These are phyloP conservation scores for Isurus oxyrinchus DNA, from an alignment of 2,113 vertebrate species.

Conservation along the genomic window DNA sequence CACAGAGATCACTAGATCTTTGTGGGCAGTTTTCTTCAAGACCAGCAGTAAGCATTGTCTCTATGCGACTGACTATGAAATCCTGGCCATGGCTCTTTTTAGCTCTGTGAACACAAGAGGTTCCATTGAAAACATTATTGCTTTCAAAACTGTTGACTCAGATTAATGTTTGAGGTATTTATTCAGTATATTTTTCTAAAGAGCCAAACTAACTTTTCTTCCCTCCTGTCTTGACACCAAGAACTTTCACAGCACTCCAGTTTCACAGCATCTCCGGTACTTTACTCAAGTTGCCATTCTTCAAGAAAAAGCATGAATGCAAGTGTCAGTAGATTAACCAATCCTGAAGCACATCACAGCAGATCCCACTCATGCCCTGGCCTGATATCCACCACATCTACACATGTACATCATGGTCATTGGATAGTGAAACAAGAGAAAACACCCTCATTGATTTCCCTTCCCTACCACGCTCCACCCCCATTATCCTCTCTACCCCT, in stretches of 20 bases:
- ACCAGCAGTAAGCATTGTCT: background rate
- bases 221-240: background rate
- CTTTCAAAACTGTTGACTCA: background rate
- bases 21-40: too few relatives aligned
- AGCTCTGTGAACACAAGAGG: background rate
- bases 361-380: background rate
- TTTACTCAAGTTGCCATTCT: background rate
- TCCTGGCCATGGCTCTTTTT: background rate
- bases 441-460: background rate
- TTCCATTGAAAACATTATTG: background rate
- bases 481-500: background rate
- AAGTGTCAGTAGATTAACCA: background rate
- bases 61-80: background rate
- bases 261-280: background rate
- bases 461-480: background rate
- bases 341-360: background rate
- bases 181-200: background rate
- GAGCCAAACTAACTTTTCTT: background rate
- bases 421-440: background rate
- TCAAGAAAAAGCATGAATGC: background rate
- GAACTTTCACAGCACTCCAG: background rate
- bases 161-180: background rate
- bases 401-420: background rate
- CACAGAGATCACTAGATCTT: background rate
- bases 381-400: background rate